Evolutionary conservation across 2,888 invertebrate species (phyloP), one percentile per base, ranked within the genome.

Genomic region (Apotomis turbidana): DNA sequence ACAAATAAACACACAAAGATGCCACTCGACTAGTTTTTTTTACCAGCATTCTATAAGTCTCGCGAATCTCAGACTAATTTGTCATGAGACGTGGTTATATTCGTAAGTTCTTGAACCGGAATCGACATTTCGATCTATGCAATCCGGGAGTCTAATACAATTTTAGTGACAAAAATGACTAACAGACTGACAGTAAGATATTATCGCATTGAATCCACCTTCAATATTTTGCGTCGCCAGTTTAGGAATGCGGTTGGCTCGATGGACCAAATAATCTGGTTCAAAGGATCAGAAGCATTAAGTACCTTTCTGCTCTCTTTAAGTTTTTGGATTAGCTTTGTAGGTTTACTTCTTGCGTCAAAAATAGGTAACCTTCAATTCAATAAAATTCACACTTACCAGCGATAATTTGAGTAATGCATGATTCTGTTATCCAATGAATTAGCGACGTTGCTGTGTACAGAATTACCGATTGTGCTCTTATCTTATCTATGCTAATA

Each of bases 401-500:
- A 38, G 46, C 13, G 52, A 64, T 64, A 55, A 64, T 66, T 46
- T 59, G 36, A 51, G 58, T 49, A 38, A 10, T 61, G 41, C 38
- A 54, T 57, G 55, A 49, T 57, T 15, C n/a, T 57, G 41, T 55
- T 55, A 54, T 59, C 63, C 5, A 27, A 54, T 60, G 55, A 58
- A 27, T 44, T 60, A 58, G 44, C 59, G 55, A 44, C n/a, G 27
- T 66, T 6, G 8, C 36, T 27, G n/a, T 66, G 51, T 55, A 54
- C 49, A 9, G 64, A 38, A 13, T 61, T 51, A 8, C 10, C n/a
- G 49, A 67, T 61, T 66, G 38, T 46, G 55, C 10, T 44, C 10
- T 13, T 70, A 49, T 49, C 55, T 71, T 71, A 67, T 71, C 67
- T 71, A 61, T 71, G 71, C 61, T 67, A 71, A 41, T 66, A 55